Base-by-base conservation (phyloP, 2,113 vertebrate species). In the Alaudala cheleensis region DNA sequence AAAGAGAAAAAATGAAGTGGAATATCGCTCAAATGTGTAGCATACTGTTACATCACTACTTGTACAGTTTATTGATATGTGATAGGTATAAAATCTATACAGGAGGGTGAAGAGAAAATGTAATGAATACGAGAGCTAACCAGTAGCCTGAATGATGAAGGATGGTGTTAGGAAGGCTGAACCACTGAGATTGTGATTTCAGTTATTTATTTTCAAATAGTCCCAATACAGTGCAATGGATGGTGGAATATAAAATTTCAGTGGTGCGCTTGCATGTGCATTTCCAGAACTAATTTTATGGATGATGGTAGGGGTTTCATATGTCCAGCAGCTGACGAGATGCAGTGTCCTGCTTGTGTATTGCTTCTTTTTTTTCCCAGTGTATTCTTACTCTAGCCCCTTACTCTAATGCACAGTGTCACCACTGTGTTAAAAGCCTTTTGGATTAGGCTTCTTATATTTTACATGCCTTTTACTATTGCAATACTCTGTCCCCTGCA, bases 1-100 rank as follows among this genome's bases (percentile, higher is more conserved):
- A 66, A 86, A 91, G 88, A 81, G 37, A 89, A 89, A 88, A 85
- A 89, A 77, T 81, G 23, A 86, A 81, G 19, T 58, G n/a, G 60
- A 69, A 79, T 58, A 90, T 61, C 10, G 6, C 58, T 54, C 69
- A 79, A 92, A 88, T 61, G 34, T 34, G 70, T 81, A 69, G 45
- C 54, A 78, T 88, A 69, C 40, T 70, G 40, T 66, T 91, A 39
- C 23, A 69, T 47, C 34, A 60, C 34, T 93, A 53, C 80, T 61
- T 76, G 37, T 79, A 79, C 54, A 78, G 19, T 79, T 89, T 74
- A 81, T 54, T 89, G 29, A 84, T 92, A 70, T 58, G 69, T 79
- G 45, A 91, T 86, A 54, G 40, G 16, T 93, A 82, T 86, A 74
- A 85, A 64, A 20, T 85, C 9, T 69, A 64, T 66, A 65, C 31